Conservation (phyloP, 2,113 vertebrate genomes). For the Myodes glareolus region DNA sequence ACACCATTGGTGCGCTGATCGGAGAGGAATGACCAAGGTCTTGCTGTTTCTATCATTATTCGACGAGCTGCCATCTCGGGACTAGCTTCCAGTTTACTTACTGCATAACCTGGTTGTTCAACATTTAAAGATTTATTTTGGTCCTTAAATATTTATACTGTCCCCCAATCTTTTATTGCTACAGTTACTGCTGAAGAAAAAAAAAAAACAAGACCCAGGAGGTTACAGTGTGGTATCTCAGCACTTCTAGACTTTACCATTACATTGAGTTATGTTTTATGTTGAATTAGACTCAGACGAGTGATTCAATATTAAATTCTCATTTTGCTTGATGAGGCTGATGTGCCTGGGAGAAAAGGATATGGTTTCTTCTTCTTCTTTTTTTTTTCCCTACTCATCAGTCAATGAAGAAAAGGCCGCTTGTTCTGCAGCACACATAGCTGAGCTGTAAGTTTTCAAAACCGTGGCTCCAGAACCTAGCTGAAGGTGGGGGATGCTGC, state of each 20-base stretch:
- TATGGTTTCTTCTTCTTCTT: background rate
- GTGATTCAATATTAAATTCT: slow-evolving; percentile 67
- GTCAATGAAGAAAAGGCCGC: slow-evolving; percentile 27
- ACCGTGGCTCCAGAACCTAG: background rate
- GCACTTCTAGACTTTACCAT: slow-evolving; percentile 56
- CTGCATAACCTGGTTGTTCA: slow-evolving; percentile 69
- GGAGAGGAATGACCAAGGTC: slow-evolving; percentile 33
- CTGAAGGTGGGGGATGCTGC: background rate
- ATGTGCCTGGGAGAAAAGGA: slow-evolving; percentile 24
- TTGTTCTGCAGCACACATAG: background rate
- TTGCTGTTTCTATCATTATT: slow-evolving; percentile 69
- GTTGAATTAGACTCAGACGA: slow-evolving; percentile 40
- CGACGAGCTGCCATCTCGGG: slow-evolving; percentile 50
- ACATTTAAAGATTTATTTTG: slow-evolving; percentile 81
- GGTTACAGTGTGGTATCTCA: slow-evolving; percentile 51
- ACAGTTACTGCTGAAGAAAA: slow-evolving; percentile 61
- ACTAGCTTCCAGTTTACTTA: slow-evolving; percentile 64
- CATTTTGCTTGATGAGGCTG: slow-evolving; percentile 59
- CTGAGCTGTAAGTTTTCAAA: background rate
- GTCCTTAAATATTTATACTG: slow-evolving; percentile 80
- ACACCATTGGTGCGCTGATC: slow-evolving; percentile 21
- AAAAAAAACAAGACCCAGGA: slow-evolving; percentile 59
- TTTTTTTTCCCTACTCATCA: background rate
- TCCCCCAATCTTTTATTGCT: slow-evolving; percentile 72
- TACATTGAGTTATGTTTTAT: slow-evolving; percentile 37